These are phyloP conservation scores for Erithacus rubecula DNA, from an alignment of 2,797 vertebrate species.

Conservation along the genomic window DNA sequence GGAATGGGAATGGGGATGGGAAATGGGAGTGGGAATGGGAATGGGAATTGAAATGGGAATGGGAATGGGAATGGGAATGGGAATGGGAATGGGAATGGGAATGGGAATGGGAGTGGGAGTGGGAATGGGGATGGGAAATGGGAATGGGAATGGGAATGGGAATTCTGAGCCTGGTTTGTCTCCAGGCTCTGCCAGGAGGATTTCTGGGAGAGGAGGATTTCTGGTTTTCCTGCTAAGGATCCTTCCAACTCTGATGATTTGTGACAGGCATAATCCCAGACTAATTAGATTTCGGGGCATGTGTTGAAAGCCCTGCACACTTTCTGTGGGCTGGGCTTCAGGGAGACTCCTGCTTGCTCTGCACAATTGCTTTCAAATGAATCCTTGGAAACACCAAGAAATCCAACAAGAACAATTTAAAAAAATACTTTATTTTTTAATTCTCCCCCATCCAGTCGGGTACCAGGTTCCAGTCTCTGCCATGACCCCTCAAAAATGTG, in stretches of 20 bases:
- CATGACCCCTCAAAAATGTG: slow-evolving; percentile 18
- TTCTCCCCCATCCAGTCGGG: not conserved
- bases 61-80: too few species aligned
- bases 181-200: not conserved
- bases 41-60: too few species aligned
- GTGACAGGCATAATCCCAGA: slow-evolving; percentile 53
- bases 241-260: slow-evolving; percentile 14
- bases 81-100: too few species aligned
- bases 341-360: slow-evolving; percentile 15
- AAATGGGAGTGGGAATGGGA: too few species aligned
- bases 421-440: not conserved
- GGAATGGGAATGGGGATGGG: too few species aligned
- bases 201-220: not conserved
- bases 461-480: not conserved
- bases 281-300: slow-evolving; percentile 58
- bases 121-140: too few species aligned
- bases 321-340: not conserved
- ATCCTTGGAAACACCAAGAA: slow-evolving; percentile 29
- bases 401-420: not conserved
- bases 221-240: not conserved
- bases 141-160: not conserved
- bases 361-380: slow-evolving; percentile 54
- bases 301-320: slow-evolving; percentile 37
- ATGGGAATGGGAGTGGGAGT: too few species aligned
- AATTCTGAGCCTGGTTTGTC: not conserved